Evolutionary conservation across 2,888 invertebrate species (phyloP).

Genomic region (Folsomia manolachei): DNA sequence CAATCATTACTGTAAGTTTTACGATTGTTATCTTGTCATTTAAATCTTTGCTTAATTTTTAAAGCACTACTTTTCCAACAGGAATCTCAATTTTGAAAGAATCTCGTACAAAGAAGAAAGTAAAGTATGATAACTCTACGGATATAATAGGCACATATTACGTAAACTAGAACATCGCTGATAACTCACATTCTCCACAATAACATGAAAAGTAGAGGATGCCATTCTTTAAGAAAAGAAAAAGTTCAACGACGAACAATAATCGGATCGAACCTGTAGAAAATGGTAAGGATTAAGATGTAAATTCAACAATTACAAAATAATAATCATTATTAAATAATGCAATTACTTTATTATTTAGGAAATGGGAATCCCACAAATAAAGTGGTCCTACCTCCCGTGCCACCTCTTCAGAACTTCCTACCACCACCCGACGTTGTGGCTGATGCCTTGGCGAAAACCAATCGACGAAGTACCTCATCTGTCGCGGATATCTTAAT

Average conservation of each 20-base stretch:
- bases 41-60: no score
- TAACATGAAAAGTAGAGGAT: conserved; percentile 23
- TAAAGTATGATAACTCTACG: no score
- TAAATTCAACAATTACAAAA: neutral
- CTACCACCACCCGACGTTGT: conserved; percentile 43
- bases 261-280: neutral
- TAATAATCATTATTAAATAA: neutral
- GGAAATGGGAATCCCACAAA: neutral
- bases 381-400: conserved; percentile 13
- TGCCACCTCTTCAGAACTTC: conserved; percentile 44
- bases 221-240: conserved; percentile 41
- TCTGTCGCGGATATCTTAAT: conserved; percentile 38
- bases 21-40: no score
- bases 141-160: no score
- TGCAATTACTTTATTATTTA: neutral
- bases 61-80: no score
- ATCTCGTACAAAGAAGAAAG: no score
- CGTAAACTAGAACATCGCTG: no score
- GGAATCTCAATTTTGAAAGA: no score
- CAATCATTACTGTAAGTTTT: no score
- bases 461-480: conserved; percentile 42
- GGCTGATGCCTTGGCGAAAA: conserved; percentile 38
- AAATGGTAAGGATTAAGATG: neutral
- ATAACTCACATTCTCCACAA: no score
- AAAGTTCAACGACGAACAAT: neutral